A percentile compares a stretch with the other conserved stretches of the same genome.
These are phyloP conservation scores for Rhingia campestris DNA, from an alignment of 2,888 invertebrate species.

Conservation along the genomic window DNA sequence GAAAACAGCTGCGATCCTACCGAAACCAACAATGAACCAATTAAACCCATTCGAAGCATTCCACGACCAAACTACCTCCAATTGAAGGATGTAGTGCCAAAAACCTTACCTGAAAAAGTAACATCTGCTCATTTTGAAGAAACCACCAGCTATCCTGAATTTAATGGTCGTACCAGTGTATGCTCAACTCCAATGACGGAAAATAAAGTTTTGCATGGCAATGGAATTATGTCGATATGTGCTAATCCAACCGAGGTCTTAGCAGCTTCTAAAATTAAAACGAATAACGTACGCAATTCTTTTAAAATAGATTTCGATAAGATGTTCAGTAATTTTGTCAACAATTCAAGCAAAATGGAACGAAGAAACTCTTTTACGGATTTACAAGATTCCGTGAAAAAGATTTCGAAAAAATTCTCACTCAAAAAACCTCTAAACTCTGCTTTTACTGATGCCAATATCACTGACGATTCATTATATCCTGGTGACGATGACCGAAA, in stretches of 20 bases:
- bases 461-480: constrained; percentile 76
- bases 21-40: constrained; percentile 19
- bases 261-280: constrained; percentile 33
- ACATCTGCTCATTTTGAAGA: constrained; percentile 84
- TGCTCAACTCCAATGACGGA: constrained; percentile 92
- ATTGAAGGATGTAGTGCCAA: constrained; percentile 82
- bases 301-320: constrained; percentile 81
- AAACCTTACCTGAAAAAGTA: constrained; percentile 82
- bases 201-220: constrained; percentile 89
- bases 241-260: constrained; percentile 84
- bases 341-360: constrained; percentile 80
- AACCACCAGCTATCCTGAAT: constrained; percentile 84
- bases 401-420: constrained; percentile 84
- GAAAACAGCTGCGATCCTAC: constrained; percentile 82
- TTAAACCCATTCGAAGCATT: constrained; percentile 32
- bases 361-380: constrained; percentile 85
- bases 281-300: constrained; percentile 77
- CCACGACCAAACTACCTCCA: constrained; percentile 85
- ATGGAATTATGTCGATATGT: constrained; percentile 89
- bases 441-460: constrained; percentile 81
- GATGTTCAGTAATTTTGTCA: constrained; percentile 80
- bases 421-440: constrained; percentile 84
- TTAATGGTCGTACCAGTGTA: constrained; percentile 88
- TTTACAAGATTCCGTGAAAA: constrained; percentile 85
- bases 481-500: constrained; percentile 78